A percentile compares a stretch with the other conserved stretches of the same genome.
These are phyloP conservation scores for Pedionomus torquatus DNA, from an alignment of 2,113 vertebrate species.

Conservation along the genomic window DNA sequence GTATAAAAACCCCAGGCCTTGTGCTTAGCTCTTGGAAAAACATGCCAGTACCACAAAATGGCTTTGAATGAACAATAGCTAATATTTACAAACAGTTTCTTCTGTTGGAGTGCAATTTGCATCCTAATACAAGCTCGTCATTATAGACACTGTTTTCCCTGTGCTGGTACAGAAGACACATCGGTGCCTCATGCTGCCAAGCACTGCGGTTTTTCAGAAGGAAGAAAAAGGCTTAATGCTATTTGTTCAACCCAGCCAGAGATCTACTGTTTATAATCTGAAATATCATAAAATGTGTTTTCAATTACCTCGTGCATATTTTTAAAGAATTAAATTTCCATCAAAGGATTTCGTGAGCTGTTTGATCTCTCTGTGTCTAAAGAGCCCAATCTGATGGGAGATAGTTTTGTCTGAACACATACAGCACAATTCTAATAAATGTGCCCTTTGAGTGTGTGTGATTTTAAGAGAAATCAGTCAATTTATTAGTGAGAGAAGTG, in stretches of 20 bases:
- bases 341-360: slow-evolving; percentile 70
- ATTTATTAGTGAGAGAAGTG: background rate
- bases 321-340: slow-evolving; percentile 76
- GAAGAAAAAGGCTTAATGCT: slow-evolving; percentile 50
- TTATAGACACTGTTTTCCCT: background rate
- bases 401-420: slow-evolving; percentile 40
- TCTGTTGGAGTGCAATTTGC: background rate
- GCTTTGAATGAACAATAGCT: background rate
- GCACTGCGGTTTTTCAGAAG: slow-evolving; percentile 50
- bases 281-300: slow-evolving; percentile 69
- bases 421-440: background rate
- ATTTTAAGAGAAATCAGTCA: background rate
- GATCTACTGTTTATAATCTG: slow-evolving; percentile 57
- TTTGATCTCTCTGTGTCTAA: slow-evolving; percentile 70
- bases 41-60: background rate
- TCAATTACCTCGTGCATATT: slow-evolving; percentile 74
- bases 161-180: background rate
- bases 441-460: slow-evolving; percentile 8
- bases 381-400: slow-evolving; percentile 46
- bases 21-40: background rate
- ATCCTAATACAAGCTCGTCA: background rate
- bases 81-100: background rate
- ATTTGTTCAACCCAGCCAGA: slow-evolving; percentile 62
- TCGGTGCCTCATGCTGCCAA: background rate
- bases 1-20: background rate